These are phyloP conservation scores for Cryptosula pallasiana DNA, from an alignment of 2,888 invertebrate species.

Conservation along the genomic window DNA sequence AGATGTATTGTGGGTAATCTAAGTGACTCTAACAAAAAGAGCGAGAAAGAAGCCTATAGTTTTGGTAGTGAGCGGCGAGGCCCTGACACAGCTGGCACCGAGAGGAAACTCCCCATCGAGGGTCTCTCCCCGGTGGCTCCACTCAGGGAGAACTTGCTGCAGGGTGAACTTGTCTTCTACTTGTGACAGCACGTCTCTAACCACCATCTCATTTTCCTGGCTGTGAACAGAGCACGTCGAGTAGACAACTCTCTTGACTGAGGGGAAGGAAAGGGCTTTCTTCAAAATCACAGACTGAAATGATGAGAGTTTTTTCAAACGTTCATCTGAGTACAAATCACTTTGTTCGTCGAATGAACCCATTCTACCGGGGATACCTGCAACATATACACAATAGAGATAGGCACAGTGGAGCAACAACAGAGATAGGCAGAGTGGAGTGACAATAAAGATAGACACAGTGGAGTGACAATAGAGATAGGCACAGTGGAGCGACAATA, in stretches of 20 bases:
- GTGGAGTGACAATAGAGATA: background rate
- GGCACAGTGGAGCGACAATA: background rate
- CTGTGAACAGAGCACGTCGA: constrained; percentile 89
- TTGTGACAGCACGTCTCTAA: constrained; percentile 65
- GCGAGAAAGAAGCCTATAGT: constrained; percentile 95
- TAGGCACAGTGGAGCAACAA: too few relatives aligned
- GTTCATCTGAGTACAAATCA: constrained; percentile 35
- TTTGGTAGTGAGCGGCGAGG: constrained; percentile 68
- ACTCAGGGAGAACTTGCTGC: constrained; percentile 41
- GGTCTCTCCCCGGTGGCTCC: constrained; percentile 36
- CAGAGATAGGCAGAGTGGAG: too few relatives aligned
- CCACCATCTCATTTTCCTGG: constrained; percentile 81
- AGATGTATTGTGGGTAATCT: too few relatives aligned
- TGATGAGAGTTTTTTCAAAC: constrained; percentile 46
- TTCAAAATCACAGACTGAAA: constrained; percentile 77
- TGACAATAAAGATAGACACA: background rate
- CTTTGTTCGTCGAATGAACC: constrained; percentile 29
- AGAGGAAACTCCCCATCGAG: constrained; percentile 45
- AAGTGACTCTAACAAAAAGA: constrained; percentile 64
- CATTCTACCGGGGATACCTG: constrained; percentile 26
- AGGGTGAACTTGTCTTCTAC: constrained; percentile 43
- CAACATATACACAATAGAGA: too few relatives aligned
- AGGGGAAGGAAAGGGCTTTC: constrained; percentile 81
- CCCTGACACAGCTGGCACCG: constrained; percentile 67
- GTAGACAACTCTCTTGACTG: constrained; percentile 80